These are phyloP conservation scores for Tachyglossus aculeatus DNA, from an alignment of 2,797 vertebrate genomes.

Conservation along the genomic window DNA sequence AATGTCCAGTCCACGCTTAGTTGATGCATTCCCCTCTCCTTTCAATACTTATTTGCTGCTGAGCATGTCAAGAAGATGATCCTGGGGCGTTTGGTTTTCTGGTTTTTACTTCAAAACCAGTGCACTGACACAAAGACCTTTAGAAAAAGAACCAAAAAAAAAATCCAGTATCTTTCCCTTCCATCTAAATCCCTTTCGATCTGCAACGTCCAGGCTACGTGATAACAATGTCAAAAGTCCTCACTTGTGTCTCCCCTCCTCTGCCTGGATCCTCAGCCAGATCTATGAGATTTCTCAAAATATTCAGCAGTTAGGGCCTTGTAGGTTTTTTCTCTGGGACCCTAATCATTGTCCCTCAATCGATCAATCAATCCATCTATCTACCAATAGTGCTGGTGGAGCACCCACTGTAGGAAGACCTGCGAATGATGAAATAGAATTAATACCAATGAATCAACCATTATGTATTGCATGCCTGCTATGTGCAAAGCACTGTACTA, in stretches of 20 bases:
- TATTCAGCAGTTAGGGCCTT: neutral
- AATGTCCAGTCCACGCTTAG: no score
- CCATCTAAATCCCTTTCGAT: constrained; percentile 15
- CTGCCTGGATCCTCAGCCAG: no score
- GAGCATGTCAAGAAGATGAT: no score
- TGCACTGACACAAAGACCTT: no score
- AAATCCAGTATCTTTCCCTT: constrained; percentile 11
- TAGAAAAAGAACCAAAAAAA: neutral
- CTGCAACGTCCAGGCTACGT: neutral
- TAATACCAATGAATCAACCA: no score
- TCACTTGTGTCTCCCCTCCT: constrained; percentile 23
- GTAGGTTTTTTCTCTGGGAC: neutral
- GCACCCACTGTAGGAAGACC: no score
- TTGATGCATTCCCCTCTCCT: neutral
- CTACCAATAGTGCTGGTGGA: no score
- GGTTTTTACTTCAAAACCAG: neutral
- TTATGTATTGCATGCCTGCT: no score
- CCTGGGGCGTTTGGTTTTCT: neutral
- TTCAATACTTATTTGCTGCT: neutral
- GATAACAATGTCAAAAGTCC: constrained; percentile 34
- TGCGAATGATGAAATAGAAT: no score
- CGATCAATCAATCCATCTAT: no score
- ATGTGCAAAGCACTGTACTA: no score
- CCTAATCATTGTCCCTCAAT: neutral
- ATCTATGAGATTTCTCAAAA: constrained; percentile 4